Percentiles rank a stretch among this genome's conserved stretches.
These are phyloP conservation scores for Caenorhabditis sp. DNA, from an alignment of 2,888 invertebrate genomes.

Conservation along the genomic window DNA sequence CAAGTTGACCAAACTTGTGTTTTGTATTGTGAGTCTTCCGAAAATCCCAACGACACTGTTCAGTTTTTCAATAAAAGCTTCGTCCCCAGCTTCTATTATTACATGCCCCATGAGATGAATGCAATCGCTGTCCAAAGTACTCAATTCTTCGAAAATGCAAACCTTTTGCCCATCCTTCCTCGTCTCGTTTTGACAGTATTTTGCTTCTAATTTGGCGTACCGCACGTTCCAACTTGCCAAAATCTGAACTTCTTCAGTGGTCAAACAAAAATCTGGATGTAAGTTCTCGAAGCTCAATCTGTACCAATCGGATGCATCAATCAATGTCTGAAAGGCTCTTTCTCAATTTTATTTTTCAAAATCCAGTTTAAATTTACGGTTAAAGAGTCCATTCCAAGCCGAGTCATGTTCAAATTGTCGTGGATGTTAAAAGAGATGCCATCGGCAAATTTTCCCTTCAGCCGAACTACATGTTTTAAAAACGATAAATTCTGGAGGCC, in stretches of 20 bases:
- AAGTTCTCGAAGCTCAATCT: neutral
- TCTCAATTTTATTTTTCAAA: neutral
- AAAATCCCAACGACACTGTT: neutral
- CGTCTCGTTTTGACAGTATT: neutral
- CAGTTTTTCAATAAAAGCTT: conserved; percentile 3
- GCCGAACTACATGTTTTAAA: neutral
- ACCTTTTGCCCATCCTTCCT: neutral
- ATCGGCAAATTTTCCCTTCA: neutral
- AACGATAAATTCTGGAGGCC: conserved; percentile 8
- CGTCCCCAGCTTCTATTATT: neutral
- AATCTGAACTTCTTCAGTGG: neutral
- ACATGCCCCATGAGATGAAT: conserved; percentile 3
- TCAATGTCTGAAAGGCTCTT: neutral
- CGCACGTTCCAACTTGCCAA: neutral
- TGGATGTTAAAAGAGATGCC: neutral
- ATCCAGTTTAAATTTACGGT: neutral
- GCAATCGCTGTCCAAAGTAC: conserved; percentile 6
- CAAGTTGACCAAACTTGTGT: neutral
- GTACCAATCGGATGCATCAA: neutral
- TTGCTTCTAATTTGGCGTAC: neutral
- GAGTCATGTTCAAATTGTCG: conserved; percentile 1
- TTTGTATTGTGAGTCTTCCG: neutral
- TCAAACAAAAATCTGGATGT: conserved; percentile 17
- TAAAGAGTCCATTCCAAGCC: neutral
- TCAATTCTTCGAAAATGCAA: conserved; percentile 11